Evolutionary conservation across 2,113 vertebrate genomes (phyloP), one percentile per base, ranked within the genome.

Genomic region (Phalacrocorax aristotelis): DNA sequence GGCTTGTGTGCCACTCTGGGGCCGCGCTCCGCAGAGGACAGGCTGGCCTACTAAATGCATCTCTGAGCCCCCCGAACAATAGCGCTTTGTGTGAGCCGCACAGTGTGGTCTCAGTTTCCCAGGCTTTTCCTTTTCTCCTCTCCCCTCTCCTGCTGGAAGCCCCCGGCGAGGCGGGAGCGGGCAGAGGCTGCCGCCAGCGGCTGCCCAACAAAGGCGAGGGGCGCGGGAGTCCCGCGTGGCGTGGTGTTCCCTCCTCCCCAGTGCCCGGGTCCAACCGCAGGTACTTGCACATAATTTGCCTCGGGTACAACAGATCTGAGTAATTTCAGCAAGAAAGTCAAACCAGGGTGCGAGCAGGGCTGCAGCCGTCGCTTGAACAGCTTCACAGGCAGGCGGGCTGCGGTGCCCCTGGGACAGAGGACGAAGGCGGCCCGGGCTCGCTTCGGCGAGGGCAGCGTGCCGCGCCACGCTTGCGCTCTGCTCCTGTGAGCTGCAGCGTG

Each of bases 81-180:
- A 94, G 98, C 79, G 94, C 98, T 98, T 98, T 99, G 98, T 99
- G 95, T 62, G 78, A 89, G 95, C 95, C 86, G 97, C 98, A 98
- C 97, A 98, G 98, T 97, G 98, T 97, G 90, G 97, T 97, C 98
- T 98, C 98, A 98, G 98, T 98, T 99, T 99, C 98, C 98, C 98
- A 98, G 97, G 98, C 98, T 97, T 98, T 84, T 77, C 93, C 89
- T 84, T 91, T 94, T 96, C 96, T 95, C 79, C 54, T 52, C 70
- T 92, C 94, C 87, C 52, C 79, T 75, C 80, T 94, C 55, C 92
- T 3, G 77, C 96, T 95, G 90, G 92, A 98, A 98, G 98, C 95
- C 96, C 97, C 97, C 88, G 92, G 97, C 93, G 87, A 96, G 49
- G 95, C 93, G 81, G 92, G 89, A 22, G 11, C 1, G 9, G 52